These are phyloP conservation scores for Idaea biselata DNA, from an alignment of 2,888 invertebrate genomes.

Conservation along the genomic window DNA sequence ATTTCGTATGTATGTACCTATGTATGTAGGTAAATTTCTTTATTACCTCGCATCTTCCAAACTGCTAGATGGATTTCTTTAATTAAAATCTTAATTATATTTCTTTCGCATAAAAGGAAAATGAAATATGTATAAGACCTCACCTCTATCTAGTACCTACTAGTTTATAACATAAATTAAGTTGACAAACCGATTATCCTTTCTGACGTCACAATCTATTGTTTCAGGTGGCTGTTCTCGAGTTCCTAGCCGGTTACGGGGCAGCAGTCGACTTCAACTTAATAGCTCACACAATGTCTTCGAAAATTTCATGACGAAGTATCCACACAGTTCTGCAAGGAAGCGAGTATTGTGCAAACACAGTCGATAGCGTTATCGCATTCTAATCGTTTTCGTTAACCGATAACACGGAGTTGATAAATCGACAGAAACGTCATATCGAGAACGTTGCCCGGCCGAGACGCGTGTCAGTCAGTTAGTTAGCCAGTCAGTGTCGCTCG, in stretches of 20 bases:
- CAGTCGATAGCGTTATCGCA: constrained; percentile 49
- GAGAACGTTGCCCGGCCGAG: constrained; percentile 37
- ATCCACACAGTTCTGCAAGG: constrained; percentile 39
- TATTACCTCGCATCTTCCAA: no score
- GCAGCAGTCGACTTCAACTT: constrained; percentile 64
- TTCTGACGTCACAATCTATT: constrained; percentile 53
- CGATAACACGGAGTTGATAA: constrained; percentile 53
- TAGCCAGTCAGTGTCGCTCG: constrained; percentile 36
- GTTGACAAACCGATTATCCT: no score
- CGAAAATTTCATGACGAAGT: constrained; percentile 47
- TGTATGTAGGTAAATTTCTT: no score
- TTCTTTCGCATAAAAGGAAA: no score
- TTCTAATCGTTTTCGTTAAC: constrained; percentile 56
- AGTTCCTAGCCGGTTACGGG: constrained; percentile 69
- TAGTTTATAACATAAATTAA: no score
- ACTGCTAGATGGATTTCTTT: no score
- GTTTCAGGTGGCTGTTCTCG: constrained; percentile 72
- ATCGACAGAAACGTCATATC: constrained; percentile 32
- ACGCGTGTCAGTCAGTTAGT: constrained; percentile 41
- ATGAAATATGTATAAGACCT: no score
- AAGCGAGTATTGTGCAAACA: constrained; percentile 53
- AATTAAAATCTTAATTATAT: no score
- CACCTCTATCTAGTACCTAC: no score
- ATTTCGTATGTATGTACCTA: no score
- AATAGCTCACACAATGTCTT: constrained; percentile 40